Evolutionary conservation across 2,888 invertebrate genomes (phyloP).

Genomic region (Biston stratarius): DNA sequence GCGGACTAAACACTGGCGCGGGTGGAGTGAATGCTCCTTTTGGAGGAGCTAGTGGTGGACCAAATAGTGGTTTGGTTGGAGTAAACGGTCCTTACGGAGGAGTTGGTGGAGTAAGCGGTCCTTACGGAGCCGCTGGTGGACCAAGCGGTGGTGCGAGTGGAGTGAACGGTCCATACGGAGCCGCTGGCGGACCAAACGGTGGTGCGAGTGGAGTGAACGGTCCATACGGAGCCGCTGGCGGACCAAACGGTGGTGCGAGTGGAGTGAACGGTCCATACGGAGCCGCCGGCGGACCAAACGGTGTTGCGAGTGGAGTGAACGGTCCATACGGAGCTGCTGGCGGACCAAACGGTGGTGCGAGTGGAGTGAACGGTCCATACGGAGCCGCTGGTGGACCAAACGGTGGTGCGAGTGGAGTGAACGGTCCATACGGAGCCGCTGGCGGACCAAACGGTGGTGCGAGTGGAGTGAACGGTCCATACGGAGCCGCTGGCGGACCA

Average conservation of each 20-base stretch:
- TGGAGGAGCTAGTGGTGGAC: conserved; percentile 8
- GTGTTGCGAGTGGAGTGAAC: conserved; percentile 4
- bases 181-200: background rate
- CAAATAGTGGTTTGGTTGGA: conserved; percentile 11
- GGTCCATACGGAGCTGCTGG: conserved; percentile 28
- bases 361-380: conserved; percentile 26
- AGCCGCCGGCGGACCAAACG: conserved; percentile 1
- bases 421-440: conserved; percentile 27
- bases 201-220: conserved; percentile 9
- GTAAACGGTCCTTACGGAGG: conserved; percentile 30
- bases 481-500: conserved; percentile 7
- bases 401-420: background rate
- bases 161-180: background rate
- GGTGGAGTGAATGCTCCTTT: conserved; percentile 11
- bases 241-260: conserved; percentile 15
- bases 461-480: conserved; percentile 24
- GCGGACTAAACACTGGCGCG: conserved; percentile 19
- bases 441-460: conserved; percentile 6
- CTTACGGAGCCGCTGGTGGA: conserved; percentile 8
- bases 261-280: conserved; percentile 4
- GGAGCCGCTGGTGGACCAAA: conserved; percentile 12
- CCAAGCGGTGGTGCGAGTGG: conserved; percentile 18
- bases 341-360: conserved; percentile 5
- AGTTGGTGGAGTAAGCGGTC: conserved; percentile 4
- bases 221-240: conserved; percentile 5